Evolutionary conservation across 2,888 invertebrate genomes (phyloP).

Genomic region (Cephus sareptanus): DNA sequence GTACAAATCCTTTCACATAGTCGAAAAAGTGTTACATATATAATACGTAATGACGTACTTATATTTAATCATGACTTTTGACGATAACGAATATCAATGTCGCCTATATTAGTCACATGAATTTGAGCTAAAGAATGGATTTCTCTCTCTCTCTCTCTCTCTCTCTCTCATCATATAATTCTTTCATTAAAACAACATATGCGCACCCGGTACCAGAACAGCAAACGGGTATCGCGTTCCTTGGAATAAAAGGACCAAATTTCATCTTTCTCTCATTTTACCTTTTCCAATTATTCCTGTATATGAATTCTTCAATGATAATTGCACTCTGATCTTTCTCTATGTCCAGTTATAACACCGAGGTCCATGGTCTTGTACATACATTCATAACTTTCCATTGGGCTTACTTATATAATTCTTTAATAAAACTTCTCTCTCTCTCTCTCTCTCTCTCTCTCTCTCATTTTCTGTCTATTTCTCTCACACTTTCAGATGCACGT

Average conservation of each 20-base stretch:
- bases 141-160: slow-evolving; percentile 4
- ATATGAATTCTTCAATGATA: not conserved
- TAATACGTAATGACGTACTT: slow-evolving; percentile 9
- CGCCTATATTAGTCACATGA: slow-evolving; percentile 20
- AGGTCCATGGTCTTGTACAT: not conserved
- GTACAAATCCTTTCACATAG: slow-evolving; percentile 42
- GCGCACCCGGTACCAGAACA: not conserved
- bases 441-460: too few relatives aligned
- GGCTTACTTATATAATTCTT: not conserved
- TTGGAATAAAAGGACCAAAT: not conserved
- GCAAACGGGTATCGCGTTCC: not conserved
- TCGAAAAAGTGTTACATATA: slow-evolving; percentile 14
- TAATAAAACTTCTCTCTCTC: not conserved
- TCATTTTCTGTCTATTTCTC: slow-evolving; percentile 3
- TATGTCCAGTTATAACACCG: not conserved
- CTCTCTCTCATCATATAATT: not conserved
- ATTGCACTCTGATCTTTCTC: not conserved
- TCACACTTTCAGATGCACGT: not conserved
- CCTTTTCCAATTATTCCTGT: not conserved
- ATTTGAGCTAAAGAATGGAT: slow-evolving; percentile 26
- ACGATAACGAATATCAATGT: slow-evolving; percentile 23
- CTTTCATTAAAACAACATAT: not conserved
- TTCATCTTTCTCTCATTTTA: not conserved
- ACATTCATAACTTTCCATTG: not conserved
- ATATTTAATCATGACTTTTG: slow-evolving; percentile 20